Evolutionary conservation across 2,888 invertebrate genomes (phyloP).

Genomic region (Ormia ochracea): DNA sequence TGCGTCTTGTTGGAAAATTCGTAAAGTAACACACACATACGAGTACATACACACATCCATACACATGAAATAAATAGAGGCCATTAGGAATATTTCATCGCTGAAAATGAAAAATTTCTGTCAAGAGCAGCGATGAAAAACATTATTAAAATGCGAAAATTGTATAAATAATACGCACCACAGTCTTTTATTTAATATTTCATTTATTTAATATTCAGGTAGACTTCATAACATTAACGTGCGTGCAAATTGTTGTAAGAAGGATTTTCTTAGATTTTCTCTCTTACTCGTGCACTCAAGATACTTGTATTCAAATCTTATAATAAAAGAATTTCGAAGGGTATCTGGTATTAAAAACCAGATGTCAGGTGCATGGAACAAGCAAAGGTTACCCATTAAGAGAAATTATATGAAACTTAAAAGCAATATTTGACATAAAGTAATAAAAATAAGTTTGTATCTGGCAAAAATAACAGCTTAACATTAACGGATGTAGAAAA

Average conservation of each 20-base stretch:
- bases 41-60: background rate
- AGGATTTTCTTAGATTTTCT: background rate
- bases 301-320: background rate
- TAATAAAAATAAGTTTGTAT: slow-evolving; percentile 26
- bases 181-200: background rate
- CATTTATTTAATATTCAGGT: slow-evolving; percentile 7
- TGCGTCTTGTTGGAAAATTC: background rate
- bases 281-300: background rate
- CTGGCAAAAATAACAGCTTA: background rate
- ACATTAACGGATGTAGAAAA: slow-evolving; percentile 16
- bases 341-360: slow-evolving; percentile 57
- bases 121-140: slow-evolving; percentile 48
- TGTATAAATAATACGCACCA: slow-evolving; percentile 63
- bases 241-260: slow-evolving; percentile 58
- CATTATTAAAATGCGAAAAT: slow-evolving; percentile 64
- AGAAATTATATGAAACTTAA: slow-evolving; percentile 62
- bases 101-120: slow-evolving; percentile 1
- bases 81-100: background rate
- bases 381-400: slow-evolving; percentile 39
- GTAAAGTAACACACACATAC: background rate
- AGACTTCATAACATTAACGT: slow-evolving; percentile 56
- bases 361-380: slow-evolving; percentile 51
- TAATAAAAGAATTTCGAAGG: background rate
- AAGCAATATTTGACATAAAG: slow-evolving; percentile 51
- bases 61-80: background rate